These are phyloP conservation scores for Hemichromis elongatus DNA, from an alignment of 2,113 vertebrate species.

Conservation along the genomic window DNA sequence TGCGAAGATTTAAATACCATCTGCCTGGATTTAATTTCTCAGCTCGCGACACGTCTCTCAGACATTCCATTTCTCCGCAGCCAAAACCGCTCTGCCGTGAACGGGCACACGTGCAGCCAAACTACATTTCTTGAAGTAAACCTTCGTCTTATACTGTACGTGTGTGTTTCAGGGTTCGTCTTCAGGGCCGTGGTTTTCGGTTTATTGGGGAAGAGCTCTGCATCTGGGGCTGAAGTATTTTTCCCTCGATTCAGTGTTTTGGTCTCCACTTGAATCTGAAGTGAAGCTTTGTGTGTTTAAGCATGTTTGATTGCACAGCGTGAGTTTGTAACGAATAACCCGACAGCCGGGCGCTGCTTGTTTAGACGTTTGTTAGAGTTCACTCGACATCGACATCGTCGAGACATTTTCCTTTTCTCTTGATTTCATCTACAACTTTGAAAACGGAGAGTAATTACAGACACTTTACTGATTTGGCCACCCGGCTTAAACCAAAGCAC, in stretches of 20 bases:
- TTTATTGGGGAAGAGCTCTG: not conserved
- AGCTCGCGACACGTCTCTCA: not conserved
- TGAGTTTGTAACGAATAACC: not conserved
- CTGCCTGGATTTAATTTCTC: not conserved
- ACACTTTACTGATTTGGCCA: not conserved
- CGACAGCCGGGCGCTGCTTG: accelerated
- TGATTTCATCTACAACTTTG: not conserved
- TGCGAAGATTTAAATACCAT: not conserved
- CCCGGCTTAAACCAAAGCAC: not conserved
- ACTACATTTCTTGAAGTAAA: not conserved
- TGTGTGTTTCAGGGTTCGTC: not conserved
- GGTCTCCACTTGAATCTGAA: not conserved
- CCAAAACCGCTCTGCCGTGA: not conserved
- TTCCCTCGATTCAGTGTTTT: not conserved
- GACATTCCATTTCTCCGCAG: not conserved
- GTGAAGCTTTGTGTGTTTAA: not conserved
- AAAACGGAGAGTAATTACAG: not conserved
- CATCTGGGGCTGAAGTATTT: not conserved
- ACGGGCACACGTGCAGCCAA: not conserved
- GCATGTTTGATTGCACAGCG: not conserved
- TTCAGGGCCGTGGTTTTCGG: not conserved
- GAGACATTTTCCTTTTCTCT: not conserved
- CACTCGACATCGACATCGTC: not conserved
- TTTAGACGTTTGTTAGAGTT: not conserved
- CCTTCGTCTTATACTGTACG: accelerated